phyloP scores from a whole-genome alignment of 2,113 vertebrate species.

The Labeo rohita region DNA sequence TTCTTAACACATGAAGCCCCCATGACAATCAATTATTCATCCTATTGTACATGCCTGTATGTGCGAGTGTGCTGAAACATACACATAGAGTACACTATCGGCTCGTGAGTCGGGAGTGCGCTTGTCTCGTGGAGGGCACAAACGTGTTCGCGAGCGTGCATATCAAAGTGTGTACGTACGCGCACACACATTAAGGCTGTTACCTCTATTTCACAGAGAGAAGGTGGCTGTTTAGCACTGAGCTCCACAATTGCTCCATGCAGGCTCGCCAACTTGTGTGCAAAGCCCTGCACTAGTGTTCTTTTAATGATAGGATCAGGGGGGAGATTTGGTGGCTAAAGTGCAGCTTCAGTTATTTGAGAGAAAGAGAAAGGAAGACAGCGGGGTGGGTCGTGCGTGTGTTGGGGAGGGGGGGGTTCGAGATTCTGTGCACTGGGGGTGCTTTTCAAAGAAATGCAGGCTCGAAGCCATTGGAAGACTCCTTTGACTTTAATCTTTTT shows the following conservation, averaged over 20 bases:
- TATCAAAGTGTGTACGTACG: constrained; percentile 25
- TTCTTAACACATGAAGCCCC: constrained; percentile 85
- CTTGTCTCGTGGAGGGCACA: constrained; percentile 12
- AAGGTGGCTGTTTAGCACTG: constrained; percentile 81
- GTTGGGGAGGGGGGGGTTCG: constrained; percentile 42
- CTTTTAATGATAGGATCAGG: constrained; percentile 82
- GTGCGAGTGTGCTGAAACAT: constrained; percentile 63
- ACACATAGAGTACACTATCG: constrained; percentile 31
- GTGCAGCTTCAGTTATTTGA: constrained; percentile 76
- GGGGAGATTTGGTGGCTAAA: constrained; percentile 80
- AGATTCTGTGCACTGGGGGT: constrained; percentile 81
- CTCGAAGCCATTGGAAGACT: constrained; percentile 84
- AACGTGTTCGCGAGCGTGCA: background rate
- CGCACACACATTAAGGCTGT: constrained; percentile 12
- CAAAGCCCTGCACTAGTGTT: constrained; percentile 72
- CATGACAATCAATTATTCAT: constrained; percentile 92
- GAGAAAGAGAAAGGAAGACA: constrained; percentile 60
- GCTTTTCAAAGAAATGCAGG: constrained; percentile 83
- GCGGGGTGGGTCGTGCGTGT: constrained; percentile 42
- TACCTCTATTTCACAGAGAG: constrained; percentile 62
- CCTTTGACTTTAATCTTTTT: constrained; percentile 87
- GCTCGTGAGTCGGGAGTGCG: background rate
- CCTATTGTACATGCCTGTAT: constrained; percentile 80
- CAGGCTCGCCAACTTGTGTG: constrained; percentile 65
- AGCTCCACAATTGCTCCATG: constrained; percentile 71